A percentile compares a stretch with the other conserved stretches of the same genome.
These are phyloP conservation scores for Pelosia muscerda DNA, from an alignment of 2,888 invertebrate species.

Conservation along the genomic window DNA sequence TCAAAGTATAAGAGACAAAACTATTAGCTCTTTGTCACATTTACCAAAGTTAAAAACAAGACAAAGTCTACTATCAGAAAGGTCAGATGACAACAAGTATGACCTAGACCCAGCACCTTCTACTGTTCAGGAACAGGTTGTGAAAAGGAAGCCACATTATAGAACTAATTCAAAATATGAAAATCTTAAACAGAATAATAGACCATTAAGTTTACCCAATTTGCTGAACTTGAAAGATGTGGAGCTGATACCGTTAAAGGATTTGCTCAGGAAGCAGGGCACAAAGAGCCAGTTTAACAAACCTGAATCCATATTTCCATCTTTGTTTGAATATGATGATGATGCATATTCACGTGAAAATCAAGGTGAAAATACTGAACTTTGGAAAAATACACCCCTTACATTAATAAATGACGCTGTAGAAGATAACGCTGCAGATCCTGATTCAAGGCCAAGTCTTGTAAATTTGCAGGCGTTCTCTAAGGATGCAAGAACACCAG, in stretches of 20 bases:
- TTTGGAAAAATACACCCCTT: background rate
- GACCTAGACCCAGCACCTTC: conserved; percentile 43
- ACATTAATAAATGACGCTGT: background rate
- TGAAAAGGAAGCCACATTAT: conserved; percentile 27
- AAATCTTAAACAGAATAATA: conserved; percentile 29
- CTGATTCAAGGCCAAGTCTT: conserved; percentile 41
- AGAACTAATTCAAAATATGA: conserved; percentile 34
- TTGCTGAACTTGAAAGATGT: conserved; percentile 68
- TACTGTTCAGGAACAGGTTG: conserved; percentile 35
- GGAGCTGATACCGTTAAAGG: conserved; percentile 48
- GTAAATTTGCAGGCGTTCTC: conserved; percentile 5
- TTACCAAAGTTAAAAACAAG: conserved; percentile 46
- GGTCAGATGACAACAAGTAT: conserved; percentile 16
- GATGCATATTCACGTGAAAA: background rate
- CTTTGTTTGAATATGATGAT: conserved; percentile 2
- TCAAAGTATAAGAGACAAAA: conserved; percentile 15
- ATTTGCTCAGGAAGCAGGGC: conserved; percentile 45
- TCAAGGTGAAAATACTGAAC: background rate
- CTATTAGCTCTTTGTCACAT: conserved; percentile 21
- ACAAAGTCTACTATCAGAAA: conserved; percentile 16
- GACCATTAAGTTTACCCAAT: conserved; percentile 54
- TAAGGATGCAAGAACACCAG: conserved; percentile 1
- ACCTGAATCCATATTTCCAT: background rate
- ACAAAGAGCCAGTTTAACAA: conserved; percentile 22
- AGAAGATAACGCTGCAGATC: conserved; percentile 28